Conservation (phyloP, 2,113 vertebrate genomes). For the Monopterus albus region DNA sequence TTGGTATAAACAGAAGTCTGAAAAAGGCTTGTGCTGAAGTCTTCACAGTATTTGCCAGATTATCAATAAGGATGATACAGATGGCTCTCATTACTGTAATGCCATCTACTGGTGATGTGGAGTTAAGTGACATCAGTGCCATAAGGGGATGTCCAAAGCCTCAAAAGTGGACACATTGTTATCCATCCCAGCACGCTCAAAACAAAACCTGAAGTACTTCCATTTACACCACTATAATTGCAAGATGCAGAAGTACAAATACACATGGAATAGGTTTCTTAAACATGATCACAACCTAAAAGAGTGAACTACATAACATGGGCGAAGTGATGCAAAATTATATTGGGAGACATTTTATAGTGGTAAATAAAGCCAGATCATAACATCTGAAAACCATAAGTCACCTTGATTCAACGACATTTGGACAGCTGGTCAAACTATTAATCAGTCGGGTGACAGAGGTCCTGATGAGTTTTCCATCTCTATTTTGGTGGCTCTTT, state of each 20-base stretch:
- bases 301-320: slow-evolving; percentile 26
- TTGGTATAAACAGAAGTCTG: slow-evolving; percentile 33
- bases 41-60: slow-evolving; percentile 43
- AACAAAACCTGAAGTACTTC: too few species aligned
- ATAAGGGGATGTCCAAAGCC: not conserved
- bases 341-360: slow-evolving; percentile 77
- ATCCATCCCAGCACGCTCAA: not conserved
- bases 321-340: slow-evolving; percentile 56
- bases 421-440: slow-evolving; percentile 81
- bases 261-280: not conserved
- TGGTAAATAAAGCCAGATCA: slow-evolving; percentile 77
- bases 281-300: slow-evolving; percentile 44
- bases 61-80: slow-evolving; percentile 29
- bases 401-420: slow-evolving; percentile 77
- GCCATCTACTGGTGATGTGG: slow-evolving; percentile 53
- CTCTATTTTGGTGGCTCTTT: slow-evolving; percentile 79
- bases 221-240: not conserved
- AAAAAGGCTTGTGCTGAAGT: slow-evolving; percentile 33
- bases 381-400: slow-evolving; percentile 74
- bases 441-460: slow-evolving; percentile 74
- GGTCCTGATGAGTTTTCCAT: slow-evolving; percentile 73
- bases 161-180: not conserved
- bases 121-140: slow-evolving; percentile 1
- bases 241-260: not conserved
- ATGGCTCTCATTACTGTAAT: slow-evolving; percentile 38